A percentile compares a stretch with the other conserved stretches of the same genome.
Evolutionary conservation across 2,113 vertebrate species (phyloP).

Genomic region (Scomber japonicus): DNA sequence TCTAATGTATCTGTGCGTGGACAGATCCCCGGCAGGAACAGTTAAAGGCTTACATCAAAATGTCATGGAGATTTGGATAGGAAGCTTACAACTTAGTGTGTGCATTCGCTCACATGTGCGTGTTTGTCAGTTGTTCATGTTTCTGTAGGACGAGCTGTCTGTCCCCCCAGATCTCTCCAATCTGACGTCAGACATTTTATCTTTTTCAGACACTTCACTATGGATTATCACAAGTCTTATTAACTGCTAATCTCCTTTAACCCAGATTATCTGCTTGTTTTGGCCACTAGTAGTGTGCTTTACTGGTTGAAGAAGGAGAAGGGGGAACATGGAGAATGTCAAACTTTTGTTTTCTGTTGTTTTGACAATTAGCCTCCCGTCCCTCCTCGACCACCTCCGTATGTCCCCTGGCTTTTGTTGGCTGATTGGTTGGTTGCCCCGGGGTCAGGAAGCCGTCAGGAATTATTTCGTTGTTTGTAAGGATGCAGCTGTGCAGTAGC

Average conservation of each 20-base stretch:
- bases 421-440: not conserved
- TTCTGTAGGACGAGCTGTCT: constrained; percentile 22
- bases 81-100: constrained; percentile 47
- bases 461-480: constrained; percentile 17
- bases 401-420: not conserved
- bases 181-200: constrained; percentile 43
- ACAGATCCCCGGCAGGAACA: constrained; percentile 61
- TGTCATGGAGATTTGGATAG: constrained; percentile 70
- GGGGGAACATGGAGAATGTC: constrained; percentile 54
- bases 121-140: constrained; percentile 22
- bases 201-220: constrained; percentile 51
- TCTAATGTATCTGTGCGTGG: constrained; percentile 61
- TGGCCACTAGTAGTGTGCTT: constrained; percentile 35
- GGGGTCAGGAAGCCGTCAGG: constrained; percentile 3
- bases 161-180: constrained; percentile 39
- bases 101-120: constrained; percentile 33
- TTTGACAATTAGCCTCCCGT: constrained; percentile 23
- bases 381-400: constrained; percentile 49
- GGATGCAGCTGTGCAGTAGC: not conserved
- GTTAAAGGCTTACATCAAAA: constrained; percentile 70
- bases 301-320: constrained; percentile 46
- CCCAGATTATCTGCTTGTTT: constrained; percentile 73
- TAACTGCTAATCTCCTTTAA: constrained; percentile 74
- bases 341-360: constrained; percentile 58
- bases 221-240: constrained; percentile 65